Evolutionary conservation across 1,140 invertebrate species (phyloP), one percentile per base, ranked within the genome.

Genomic region (Eubasilissa regina): DNA sequence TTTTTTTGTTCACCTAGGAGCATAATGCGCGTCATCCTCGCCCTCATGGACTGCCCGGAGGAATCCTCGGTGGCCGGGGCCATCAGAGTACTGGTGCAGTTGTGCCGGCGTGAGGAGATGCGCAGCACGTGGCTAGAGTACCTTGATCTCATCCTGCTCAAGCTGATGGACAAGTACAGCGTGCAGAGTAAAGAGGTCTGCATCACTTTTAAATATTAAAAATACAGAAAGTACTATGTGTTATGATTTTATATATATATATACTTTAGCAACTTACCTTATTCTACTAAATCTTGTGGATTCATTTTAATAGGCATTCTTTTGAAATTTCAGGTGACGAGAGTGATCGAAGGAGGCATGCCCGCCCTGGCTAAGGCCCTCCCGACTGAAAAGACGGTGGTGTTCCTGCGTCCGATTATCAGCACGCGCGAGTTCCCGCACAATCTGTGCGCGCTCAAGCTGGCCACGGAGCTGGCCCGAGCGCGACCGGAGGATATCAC

Each of bases 381-480:
- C 78, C 93, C 95, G 21, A 90, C 95, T 0, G 92, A 94, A 0
- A 86, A 88, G 72, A 85, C 84, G 15, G 83, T 87, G 8, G 87
- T 90, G 10, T 87, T 90, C 4, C 84, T 91, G 55, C 93, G 94
- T 81, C 95, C 96, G 1, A 92, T 98, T 75, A 97, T 98, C 80
- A 93, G 94, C 21, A 96, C 96, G 7, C 94, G 93, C 84, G 92
- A 94, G 35, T 97, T 92, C 89, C 97, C 97, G 0, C 92, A 94
- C 79, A 96, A 97, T 85, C 92, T 97, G 85, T 96, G 95, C 81
- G 97, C 97, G 60, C 95, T 99, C 25, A 98, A 98, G 90, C 96
- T 98, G 91, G 90, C 98, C 70, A 95, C 94, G 0, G 96, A 96
- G 87, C 91, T 97, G 15, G 92, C 95, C 44, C 94, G 95, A 85